These are phyloP conservation scores for Gymnopithys bicolor DNA, from an alignment of 2,797 vertebrate species.

Conservation along the genomic window DNA sequence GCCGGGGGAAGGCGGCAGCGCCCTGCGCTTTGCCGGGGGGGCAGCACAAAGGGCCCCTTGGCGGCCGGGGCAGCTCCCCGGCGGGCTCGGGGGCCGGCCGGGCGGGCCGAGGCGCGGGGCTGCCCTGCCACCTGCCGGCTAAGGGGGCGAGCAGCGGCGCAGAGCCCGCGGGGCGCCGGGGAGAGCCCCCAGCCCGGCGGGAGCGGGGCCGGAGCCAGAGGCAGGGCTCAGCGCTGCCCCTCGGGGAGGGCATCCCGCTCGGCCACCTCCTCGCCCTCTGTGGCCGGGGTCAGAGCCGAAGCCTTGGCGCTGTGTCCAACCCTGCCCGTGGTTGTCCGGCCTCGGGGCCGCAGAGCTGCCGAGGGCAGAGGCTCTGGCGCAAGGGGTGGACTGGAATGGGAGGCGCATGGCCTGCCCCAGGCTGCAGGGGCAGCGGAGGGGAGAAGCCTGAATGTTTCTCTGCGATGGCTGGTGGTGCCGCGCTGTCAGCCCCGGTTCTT, in stretches of 20 bases:
- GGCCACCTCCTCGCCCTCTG: background rate
- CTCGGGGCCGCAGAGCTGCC: background rate
- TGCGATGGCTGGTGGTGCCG: background rate
- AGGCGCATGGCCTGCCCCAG: background rate
- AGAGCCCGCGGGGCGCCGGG: background rate
- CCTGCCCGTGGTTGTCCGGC: background rate
- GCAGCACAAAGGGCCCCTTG: background rate
- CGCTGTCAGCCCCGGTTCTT: conserved; percentile 28
- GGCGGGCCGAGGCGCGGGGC: background rate
- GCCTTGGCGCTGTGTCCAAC: background rate
- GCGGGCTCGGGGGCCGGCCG: background rate
- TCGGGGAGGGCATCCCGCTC: background rate
- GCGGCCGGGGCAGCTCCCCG: background rate
- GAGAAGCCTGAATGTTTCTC: background rate
- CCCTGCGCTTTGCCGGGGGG: background rate
- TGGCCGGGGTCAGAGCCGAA: background rate
- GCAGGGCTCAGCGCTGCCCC: background rate
- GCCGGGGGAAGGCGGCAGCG: background rate
- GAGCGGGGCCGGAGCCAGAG: background rate
- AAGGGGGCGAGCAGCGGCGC: background rate
- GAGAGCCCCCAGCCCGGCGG: background rate
- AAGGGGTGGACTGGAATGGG: background rate
- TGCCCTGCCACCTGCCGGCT: conserved; percentile 69
- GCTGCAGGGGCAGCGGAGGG: background rate
- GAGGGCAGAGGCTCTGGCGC: background rate